Percentiles rank a stretch among this genome's conserved stretches.
These are phyloP conservation scores for Hemaris fuciformis DNA, from an alignment of 2,888 invertebrate species.

Conservation along the genomic window DNA sequence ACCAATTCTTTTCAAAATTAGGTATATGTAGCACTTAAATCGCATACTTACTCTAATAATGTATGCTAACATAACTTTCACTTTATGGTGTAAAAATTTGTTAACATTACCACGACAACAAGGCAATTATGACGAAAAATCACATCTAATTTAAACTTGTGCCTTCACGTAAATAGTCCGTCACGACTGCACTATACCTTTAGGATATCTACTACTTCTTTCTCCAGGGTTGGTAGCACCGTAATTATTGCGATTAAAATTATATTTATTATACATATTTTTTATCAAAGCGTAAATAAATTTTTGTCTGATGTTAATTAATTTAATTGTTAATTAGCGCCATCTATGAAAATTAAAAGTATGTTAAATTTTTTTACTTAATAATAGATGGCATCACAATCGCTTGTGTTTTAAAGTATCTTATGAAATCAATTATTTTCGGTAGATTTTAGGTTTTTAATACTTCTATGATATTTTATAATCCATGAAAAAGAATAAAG, in stretches of 20 bases:
- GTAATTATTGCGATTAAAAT: background rate
- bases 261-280: background rate
- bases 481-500: too few species aligned
- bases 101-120: background rate
- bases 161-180: background rate
- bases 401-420: too few species aligned
- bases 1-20: background rate
- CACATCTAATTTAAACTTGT: background rate
- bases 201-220: background rate
- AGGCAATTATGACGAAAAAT: conserved; percentile 4
- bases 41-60: background rate
- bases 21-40: background rate
- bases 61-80: background rate
- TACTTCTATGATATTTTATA: too few species aligned
- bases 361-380: background rate
- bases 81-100: background rate
- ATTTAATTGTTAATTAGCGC: background rate
- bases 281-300: too few species aligned
- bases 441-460: too few species aligned
- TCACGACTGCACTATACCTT: background rate
- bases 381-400: background rate
- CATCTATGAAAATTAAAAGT: background rate
- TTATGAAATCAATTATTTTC: too few species aligned
- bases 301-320: background rate
- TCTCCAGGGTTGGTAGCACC: background rate